These are phyloP conservation scores for Acyrthosiphon pisum DNA, from an alignment of 1,140 invertebrate genomes.

Conservation along the genomic window DNA sequence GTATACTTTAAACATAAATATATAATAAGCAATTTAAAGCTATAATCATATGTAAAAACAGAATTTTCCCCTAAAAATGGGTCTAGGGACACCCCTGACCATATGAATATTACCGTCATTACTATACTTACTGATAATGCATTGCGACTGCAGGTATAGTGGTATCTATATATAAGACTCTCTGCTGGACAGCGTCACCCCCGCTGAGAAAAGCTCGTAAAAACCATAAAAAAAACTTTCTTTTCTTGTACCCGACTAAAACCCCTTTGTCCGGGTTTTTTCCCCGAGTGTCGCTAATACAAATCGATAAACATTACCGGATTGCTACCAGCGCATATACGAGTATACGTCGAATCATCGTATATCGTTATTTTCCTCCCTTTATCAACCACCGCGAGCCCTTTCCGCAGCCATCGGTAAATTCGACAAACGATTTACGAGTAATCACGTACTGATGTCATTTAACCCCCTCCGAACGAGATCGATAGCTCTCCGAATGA, in stretches of 20 bases:
- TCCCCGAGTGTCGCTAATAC: neutral
- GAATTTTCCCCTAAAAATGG: neutral
- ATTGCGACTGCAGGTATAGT: neutral
- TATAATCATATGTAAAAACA: neutral
- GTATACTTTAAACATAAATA: no score
- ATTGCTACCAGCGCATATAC: neutral
- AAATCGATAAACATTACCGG: constrained; percentile 26
- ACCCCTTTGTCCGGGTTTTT: neutral
- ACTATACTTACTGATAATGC: neutral
- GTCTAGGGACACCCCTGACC: neutral
- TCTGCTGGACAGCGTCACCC: neutral
- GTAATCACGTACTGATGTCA: neutral
- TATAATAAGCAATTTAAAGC: neutral
- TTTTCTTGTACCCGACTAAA: neutral
- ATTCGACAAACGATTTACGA: constrained; percentile 15
- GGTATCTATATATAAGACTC: neutral
- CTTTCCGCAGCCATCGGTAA: neutral
- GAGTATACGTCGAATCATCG: neutral
- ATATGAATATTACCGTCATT: neutral
- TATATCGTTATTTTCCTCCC: neutral
- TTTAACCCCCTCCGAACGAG: neutral
- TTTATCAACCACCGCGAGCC: neutral
- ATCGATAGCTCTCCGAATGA: neutral
- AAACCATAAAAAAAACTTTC: constrained; percentile 27
- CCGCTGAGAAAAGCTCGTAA: constrained; percentile 28